Conservation (phyloP, 1,140 invertebrate species). For the Charaxes varanes region DNA sequence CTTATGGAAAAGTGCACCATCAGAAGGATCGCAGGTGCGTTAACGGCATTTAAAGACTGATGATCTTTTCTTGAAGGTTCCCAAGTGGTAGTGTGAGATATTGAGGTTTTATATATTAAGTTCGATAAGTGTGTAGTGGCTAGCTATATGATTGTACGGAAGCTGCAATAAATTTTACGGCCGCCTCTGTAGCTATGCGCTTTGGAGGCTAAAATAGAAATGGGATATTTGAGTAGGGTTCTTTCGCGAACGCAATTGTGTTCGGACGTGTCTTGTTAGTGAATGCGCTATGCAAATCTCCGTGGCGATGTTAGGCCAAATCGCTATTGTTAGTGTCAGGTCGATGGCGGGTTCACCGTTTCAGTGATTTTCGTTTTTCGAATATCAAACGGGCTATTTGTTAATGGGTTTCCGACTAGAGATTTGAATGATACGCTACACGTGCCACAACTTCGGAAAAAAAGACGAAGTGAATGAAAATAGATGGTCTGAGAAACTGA, state of each 20-base stretch:
- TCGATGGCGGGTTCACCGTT: constrained; percentile 20
- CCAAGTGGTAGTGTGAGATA: too few species aligned
- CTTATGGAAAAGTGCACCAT: too few species aligned
- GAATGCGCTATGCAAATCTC: constrained; percentile 65
- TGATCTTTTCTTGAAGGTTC: too few species aligned
- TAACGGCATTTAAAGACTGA: too few species aligned
- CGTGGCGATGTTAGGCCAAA: constrained; percentile 29
- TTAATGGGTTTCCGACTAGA: constrained; percentile 8
- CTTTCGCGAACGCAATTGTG: constrained; percentile 71
- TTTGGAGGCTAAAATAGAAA: constrained; percentile 66
- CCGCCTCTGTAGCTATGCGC: neutral
- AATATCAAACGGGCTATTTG: constrained; percentile 13
- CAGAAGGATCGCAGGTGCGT: too few species aligned
- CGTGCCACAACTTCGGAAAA: too few species aligned
- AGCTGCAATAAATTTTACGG: neutral
- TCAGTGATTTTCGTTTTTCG: constrained; percentile 18
- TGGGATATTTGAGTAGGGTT: constrained; percentile 71
- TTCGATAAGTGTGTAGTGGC: too few species aligned
- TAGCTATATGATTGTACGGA: too few species aligned
- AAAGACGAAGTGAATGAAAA: too few species aligned
- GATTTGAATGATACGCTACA: constrained; percentile 1
- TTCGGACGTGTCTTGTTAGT: constrained; percentile 69
- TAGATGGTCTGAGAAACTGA: too few species aligned
- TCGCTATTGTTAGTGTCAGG: constrained; percentile 36
- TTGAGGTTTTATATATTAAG: too few species aligned